Evolutionary conservation across 2,888 invertebrate species (phyloP), one percentile per base, ranked within the genome.

Genomic region (Epirrhoe alternata): DNA sequence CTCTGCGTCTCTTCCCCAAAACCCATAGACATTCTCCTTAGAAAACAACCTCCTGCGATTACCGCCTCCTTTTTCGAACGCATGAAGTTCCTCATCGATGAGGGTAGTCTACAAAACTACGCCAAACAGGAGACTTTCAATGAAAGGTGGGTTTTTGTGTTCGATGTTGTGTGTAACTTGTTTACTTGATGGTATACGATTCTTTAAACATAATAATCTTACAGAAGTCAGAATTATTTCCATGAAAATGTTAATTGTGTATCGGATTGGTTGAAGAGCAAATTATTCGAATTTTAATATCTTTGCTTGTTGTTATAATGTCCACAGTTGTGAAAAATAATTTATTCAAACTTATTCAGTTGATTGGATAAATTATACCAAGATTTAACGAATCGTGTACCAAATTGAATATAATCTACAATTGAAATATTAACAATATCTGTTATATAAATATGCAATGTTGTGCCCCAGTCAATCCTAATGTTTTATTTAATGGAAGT

Each of bases 31-130:
- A 98, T 99, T 72, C 94, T 99, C 14, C 94, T 99, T 54, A 94
- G 99, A 64, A 99, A 99, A 89, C 99, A 99, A 85, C 98, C 99
- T 0, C 98, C 99, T 2, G 97, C 98, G 30, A 97, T 98, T 80
- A 99, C 99, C 0, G 99, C 99, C 0, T 98, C 99, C 0, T 99
- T 99, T 95, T 99, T 98, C 86, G 98, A 99, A 87, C 95, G 99
- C 81, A 98, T 99, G 97, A 98, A 98, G 86, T 99, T 99, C 94
- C 95, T 99, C 73, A 98, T 99, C 75, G 99, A 99, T 89, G 98
- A 99, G 87, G 98, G 98, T 85, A 99, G 99, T 87, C 95, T 99
- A 60, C 99, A 99, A 90, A 98, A 97, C 90, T 99, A 99, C 91
- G 98, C 99, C 8, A 97, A 98, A 77, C 96, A 97, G 85, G 97